Evolutionary conservation across 2,888 invertebrate species (phyloP), one percentile per base, ranked within the genome.

Genomic region (Sialis lutaria): DNA sequence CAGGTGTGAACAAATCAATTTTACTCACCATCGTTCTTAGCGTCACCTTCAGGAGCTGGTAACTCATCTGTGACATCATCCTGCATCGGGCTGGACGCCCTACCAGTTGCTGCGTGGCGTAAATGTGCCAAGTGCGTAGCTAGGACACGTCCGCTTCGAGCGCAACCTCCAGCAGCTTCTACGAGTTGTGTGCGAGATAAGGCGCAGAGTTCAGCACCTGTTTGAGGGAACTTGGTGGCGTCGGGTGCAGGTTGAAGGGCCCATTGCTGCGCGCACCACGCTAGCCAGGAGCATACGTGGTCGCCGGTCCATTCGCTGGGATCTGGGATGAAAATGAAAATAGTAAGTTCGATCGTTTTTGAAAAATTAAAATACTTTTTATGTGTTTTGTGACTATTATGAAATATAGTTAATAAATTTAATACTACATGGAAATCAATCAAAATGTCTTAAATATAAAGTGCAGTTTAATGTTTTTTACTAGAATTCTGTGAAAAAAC

Each of bases 131-230:
- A 71, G 55, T 79, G 77, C 53, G 74, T 69, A 1, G 76, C 74
- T 43, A 79, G 63, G 44, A 75, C 60, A 47, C 68, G 67, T 22
- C 76, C 79, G 8, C 63, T 60, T 46, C 66, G 56, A 6, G 37
- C n/a, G n/a, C 10, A 5, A 13, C 66, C 66, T 7, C 68, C 70
- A 1, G 73, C 67, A 49, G 69, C 67, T 42, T 67, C 63, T 63
- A 73, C 71, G 63, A 79, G 76, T 48, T 81, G 74, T 1, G 75
- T 72, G 49, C 77, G 67, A 35, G 72, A 74, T 58, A 86, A 67
- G 42, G 67, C 60, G 53, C 77, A 70, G 33, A 80, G 62, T 52
- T 75, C 74, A 31, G 60, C 57, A 5, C 79, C 80, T 5, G 63
- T 67, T 48, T 59, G 62, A 6, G 79, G 77, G 58, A 79, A 74